Evolutionary conservation across 1,140 invertebrate species (phyloP), one percentile per base, ranked within the genome.

Genomic region (Sitodiplosis mosellana): DNA sequence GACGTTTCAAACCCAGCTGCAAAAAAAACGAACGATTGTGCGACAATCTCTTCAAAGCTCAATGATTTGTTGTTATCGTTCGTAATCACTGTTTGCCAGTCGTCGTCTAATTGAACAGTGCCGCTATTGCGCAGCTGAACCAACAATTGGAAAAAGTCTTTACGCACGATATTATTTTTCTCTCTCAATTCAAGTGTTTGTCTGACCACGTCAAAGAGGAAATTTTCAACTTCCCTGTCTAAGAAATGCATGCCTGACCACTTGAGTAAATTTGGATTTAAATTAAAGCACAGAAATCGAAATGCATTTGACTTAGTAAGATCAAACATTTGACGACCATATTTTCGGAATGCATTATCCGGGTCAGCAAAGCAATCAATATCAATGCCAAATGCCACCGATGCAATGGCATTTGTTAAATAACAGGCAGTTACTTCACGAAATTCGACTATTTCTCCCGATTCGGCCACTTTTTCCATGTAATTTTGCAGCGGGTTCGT

Each of bases 1-100:
- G 81, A 81, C 0, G 86, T 87, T 59, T 88, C 83, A 47, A 79
- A 82, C 6, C 83, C 80, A 38, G 82, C 83, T 1, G 75, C 62
- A 46, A 83, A 80, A 55, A 85, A 84, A 0, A 77, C 69, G 12
- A 77, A 75, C 0, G 72, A 76, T 58, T 82, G 78, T 3, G 78
- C 74, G 11, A 78, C 65, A n/a, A 49, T 42, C 41, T 54, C 47
- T 18, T 51, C 45, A n/a, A 51, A 22, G 19, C 20, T 33, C 27
- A 45, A 27, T 10, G 34, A 6, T 47, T 27, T 40, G 44, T 36
- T 17, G 50, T 17, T 14, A 33, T 36, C 41, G 46, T 55, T 21
- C 63, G 58, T 2, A 58, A 59, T 44, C 61, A 51, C 34, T 8
- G 34, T 36, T 36, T 36, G 34, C 34, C 34, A 36, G 8, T 36